Evolutionary conservation across 30 jellyfish, hydroid and myxozoan genomes (phyloP), one percentile per base, ranked within the genome.

Genomic region (Pelagia noctiluca): DNA sequence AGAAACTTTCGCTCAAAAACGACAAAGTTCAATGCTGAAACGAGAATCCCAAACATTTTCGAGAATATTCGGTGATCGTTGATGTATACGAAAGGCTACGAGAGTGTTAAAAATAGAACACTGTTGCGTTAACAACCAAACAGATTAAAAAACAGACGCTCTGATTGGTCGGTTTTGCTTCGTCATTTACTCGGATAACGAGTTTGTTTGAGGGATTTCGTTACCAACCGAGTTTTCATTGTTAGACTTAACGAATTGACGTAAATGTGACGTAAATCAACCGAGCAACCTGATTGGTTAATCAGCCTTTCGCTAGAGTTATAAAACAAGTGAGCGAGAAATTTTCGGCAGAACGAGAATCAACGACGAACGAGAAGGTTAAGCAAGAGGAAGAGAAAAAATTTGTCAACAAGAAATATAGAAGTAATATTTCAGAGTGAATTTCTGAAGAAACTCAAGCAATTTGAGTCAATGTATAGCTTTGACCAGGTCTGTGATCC

Each of bases 401-500:
- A 63, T 3, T 8, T 7, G 11, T 47, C 63, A 68, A 68, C 63
- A 73, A 49, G 26, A 50, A 47, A 50, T 0, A 30, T 46, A 2
- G 1, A 11, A 75, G 31, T 23, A 29, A 36, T 21, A 29, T 30
- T n/a, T 31, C n/a, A 29, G 18, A 28, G 11, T 2, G 19, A 7
- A 24, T 63, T 19, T 34, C 16, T 24, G 35, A 25, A 53, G 42
- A 22, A 66, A 24, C 52, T 32, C 10, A 52, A 33, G 31, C 46
- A 77, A 78, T 77, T 66, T n/a, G 70, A 68, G 85, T 68, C 84
- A 72, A 74, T 64, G 65, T 65, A 57, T 78, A 36, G 53, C 31
- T 74, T 52, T 35, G 94, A 84, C 32, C 88, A 73, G 83, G 88
- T 84, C 48, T 61, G 87, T 23, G 94, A 84, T 62, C 94, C 94